phyloP scores from a whole-genome alignment of 2,888 invertebrate species.

The Chrysolina haemoptera region DNA sequence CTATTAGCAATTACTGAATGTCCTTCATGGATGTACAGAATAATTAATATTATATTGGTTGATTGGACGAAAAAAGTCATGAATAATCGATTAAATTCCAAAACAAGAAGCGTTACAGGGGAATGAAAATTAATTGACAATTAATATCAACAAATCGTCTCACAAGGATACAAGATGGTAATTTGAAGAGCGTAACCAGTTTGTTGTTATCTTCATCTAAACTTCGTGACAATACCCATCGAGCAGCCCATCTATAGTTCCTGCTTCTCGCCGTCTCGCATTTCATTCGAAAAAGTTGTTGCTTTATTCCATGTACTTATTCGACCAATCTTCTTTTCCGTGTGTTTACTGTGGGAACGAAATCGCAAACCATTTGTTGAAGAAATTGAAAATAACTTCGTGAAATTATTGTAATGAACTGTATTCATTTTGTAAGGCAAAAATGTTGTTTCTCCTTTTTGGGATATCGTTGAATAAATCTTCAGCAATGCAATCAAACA shows the following conservation, averaged over 20 bases:
- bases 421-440: too few species aligned
- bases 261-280: conserved; percentile 23
- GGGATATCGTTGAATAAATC: too few species aligned
- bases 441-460: too few species aligned
- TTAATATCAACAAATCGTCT: conserved; percentile 18
- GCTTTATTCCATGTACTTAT: conserved; percentile 29
- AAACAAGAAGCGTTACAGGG: neutral
- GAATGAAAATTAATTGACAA: conserved; percentile 1
- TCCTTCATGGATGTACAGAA: too few species aligned
- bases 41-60: neutral
- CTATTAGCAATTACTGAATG: neutral
- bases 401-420: neutral
- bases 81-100: conserved; percentile 4
- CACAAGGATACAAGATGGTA: conserved; percentile 14
- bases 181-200: conserved; percentile 11
- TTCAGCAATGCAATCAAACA: too few species aligned
- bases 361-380: neutral
- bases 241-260: conserved; percentile 23
- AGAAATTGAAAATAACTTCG: neutral
- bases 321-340: conserved; percentile 25
- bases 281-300: conserved; percentile 29
- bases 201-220: conserved; percentile 6
- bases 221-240: conserved; percentile 23
- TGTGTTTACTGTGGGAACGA: conserved; percentile 23
- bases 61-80: neutral